phyloP scores from a whole-genome alignment of 2,113 vertebrate species.

The Aphyosemion australe region DNA sequence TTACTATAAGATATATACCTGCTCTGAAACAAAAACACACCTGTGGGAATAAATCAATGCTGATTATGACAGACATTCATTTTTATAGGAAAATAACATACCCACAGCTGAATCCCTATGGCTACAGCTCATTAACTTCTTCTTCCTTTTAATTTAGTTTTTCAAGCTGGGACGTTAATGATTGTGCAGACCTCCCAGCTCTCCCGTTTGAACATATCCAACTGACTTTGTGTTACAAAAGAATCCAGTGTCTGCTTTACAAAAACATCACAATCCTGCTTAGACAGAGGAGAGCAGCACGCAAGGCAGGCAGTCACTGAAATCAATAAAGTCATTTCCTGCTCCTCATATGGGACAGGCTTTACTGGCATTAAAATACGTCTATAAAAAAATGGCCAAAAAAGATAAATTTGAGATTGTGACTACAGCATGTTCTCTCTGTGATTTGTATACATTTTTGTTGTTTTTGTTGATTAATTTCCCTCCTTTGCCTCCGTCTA shows the following conservation, averaged over 20 bases:
- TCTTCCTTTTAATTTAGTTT: slow-evolving; percentile 24
- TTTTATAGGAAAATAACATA: slow-evolving; percentile 42
- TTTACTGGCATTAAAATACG: slow-evolving; percentile 15
- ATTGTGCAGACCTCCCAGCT: slow-evolving; percentile 20
- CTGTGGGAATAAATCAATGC: slow-evolving; percentile 65
- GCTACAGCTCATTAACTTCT: slow-evolving; percentile 36
- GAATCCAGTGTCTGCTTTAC: slow-evolving; percentile 11
- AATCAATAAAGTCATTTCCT: neutral
- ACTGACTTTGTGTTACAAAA: slow-evolving; percentile 14
- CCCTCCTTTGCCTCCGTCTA: slow-evolving; percentile 10
- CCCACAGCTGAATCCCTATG: slow-evolving; percentile 9
- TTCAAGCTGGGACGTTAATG: slow-evolving; percentile 19
- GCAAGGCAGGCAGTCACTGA: slow-evolving; percentile 4
- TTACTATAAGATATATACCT: slow-evolving; percentile 29
- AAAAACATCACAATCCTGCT: slow-evolving; percentile 14
- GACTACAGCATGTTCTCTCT: neutral
- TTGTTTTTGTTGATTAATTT: slow-evolving; percentile 51
- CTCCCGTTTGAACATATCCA: slow-evolving; percentile 13
- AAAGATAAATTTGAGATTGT: slow-evolving; percentile 4
- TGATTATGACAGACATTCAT: slow-evolving; percentile 40
- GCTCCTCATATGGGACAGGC: neutral
- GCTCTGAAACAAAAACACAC: slow-evolving; percentile 56
- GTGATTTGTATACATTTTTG: slow-evolving; percentile 56
- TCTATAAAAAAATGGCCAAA: neutral
- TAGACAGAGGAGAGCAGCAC: slow-evolving; percentile 1